Evolutionary conservation across 2,797 vertebrate genomes (phyloP).

Genomic region (Crenichthys baileyi): DNA sequence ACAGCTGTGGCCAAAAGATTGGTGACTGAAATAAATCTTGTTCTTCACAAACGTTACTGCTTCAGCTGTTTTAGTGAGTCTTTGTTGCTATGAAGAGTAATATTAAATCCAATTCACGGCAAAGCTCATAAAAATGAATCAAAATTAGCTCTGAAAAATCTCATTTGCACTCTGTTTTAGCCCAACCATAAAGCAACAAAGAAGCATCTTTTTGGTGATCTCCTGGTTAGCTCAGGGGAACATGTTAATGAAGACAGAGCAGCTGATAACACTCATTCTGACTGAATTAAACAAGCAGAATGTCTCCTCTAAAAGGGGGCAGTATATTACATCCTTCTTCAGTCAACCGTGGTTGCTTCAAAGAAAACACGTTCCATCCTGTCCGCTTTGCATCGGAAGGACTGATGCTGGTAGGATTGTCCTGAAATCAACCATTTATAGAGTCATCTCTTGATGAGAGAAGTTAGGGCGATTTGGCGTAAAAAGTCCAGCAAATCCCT

Average conservation of each 20-base stretch:
- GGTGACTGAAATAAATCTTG: too few species aligned
- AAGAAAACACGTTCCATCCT: not conserved
- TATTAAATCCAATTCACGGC: not conserved
- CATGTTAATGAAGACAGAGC: not conserved
- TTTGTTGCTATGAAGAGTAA: not conserved
- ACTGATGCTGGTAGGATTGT: not conserved
- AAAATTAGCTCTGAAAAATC: not conserved
- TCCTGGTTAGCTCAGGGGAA: not conserved
- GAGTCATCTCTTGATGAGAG: not conserved
- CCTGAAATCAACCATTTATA: not conserved
- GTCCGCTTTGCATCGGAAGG: not conserved
- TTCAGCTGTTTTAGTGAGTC: not conserved
- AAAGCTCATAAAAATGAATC: not conserved
- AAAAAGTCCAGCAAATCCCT: not conserved
- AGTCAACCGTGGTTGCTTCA: not conserved
- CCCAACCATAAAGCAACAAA: not conserved
- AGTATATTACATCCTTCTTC: not conserved
- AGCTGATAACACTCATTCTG: not conserved
- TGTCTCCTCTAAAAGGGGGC: not conserved
- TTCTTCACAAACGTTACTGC: too few species aligned
- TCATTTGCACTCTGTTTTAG: not conserved
- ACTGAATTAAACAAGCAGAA: not conserved
- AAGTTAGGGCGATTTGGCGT: not conserved
- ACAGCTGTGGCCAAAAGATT: too few species aligned
- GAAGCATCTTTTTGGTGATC: not conserved